Evolutionary conservation across 2,888 invertebrate species (phyloP).

Genomic region (Siphlonurus alternatus): DNA sequence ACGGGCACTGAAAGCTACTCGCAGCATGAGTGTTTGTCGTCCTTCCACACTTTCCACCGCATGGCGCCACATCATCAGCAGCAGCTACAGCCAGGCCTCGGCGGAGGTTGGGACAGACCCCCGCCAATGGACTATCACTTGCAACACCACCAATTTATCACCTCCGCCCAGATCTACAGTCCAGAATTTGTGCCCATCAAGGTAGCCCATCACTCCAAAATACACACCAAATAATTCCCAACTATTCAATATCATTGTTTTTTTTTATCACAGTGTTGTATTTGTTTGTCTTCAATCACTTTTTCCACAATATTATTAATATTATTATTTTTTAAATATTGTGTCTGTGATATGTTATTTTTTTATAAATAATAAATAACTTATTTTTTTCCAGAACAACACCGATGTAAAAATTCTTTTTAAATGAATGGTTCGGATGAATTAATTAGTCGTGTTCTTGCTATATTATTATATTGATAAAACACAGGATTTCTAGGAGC

Average conservation of each 20-base stretch:
- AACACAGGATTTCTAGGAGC: too few species aligned
- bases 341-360: too few species aligned
- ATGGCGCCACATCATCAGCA: constrained; percentile 36
- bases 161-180: constrained; percentile 15
- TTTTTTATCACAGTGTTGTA: constrained; percentile 6
- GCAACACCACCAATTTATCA: constrained; percentile 11
- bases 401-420: too few species aligned
- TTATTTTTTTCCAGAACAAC: too few species aligned
- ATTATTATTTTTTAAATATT: too few species aligned
- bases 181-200: constrained; percentile 38
- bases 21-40: constrained; percentile 23
- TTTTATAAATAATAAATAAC: too few species aligned
- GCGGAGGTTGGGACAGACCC: background rate
- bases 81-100: constrained; percentile 9
- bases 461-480: too few species aligned
- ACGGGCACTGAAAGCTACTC: constrained; percentile 13
- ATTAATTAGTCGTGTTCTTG: too few species aligned
- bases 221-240: background rate
- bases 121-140: constrained; percentile 1
- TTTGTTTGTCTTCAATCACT: too few species aligned
- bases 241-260: background rate
- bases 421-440: too few species aligned
- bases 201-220: constrained; percentile 20
- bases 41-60: constrained; percentile 44
- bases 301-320: too few species aligned